Base-by-base conservation (phyloP, 1,140 invertebrate genomes). In the Sitophilus oryzae region DNA sequence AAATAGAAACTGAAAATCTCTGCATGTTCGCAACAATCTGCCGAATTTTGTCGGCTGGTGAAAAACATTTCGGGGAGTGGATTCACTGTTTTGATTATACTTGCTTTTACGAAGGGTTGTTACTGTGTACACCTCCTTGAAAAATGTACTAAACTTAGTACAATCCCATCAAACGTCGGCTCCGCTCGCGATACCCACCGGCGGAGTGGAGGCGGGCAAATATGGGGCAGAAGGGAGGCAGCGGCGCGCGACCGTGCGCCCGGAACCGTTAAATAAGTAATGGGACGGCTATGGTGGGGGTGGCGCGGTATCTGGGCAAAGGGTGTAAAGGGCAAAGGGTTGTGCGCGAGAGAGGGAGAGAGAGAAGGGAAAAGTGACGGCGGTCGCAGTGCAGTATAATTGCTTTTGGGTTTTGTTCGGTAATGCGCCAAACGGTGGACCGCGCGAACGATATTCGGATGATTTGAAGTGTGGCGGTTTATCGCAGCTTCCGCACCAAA, bases 401-500 rank as follows among this genome's bases (percentile, higher is more conserved):
- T 30, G 25, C 25, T 11, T 5, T 30, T 30, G 5, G 25, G 25
- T 30, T 30, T 30, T 30, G 25, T 30, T 30, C 11, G 25, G 5
- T 30, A 11, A 30, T 30, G 25, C 25, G 25, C 25, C 25, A 30
- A 30, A 30, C 25, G 25, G 25, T 30, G 25, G 25, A 5, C 25
- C 5, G 25, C 11, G 25, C n/a, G n/a, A n/a, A n/a, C n/a, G n/a
- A n/a, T n/a, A n/a, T n/a, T n/a, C n/a, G n/a, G n/a, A n/a, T n/a
- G n/a, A n/a, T n/a, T n/a, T n/a, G n/a, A n/a, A n/a, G n/a, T n/a
- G n/a, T 50, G 38, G 46, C 49, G 54, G 46, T 41, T 47, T 47
- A 45, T 56, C 48, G 47, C 14, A 40, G 21, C 22, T 38, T 36
- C 30, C 11, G 15, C 22, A 22, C 19, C 9, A 18, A 9, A n/a